Evolutionary conservation across 2,113 vertebrate genomes (phyloP).

Genomic region (Albula goreensis): DNA sequence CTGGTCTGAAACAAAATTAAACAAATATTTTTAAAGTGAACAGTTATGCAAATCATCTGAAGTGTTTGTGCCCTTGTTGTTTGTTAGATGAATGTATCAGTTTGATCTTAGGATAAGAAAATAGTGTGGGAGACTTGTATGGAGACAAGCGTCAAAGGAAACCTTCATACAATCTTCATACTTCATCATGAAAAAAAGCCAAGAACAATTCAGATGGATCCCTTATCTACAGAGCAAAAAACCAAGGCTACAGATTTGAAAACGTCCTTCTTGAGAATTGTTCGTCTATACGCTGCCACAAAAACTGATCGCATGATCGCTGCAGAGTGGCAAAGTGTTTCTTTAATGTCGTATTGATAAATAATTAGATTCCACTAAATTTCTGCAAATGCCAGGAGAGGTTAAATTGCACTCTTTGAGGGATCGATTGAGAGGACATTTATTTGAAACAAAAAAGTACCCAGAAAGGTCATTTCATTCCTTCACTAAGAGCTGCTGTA

Average conservation of each 20-base stretch:
- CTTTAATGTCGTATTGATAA: conserved; percentile 18
- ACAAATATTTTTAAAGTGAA: no score
- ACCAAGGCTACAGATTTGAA: not conserved
- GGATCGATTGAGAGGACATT: not conserved
- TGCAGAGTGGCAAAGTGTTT: not conserved
- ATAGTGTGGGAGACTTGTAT: not conserved
- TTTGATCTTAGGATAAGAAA: not conserved
- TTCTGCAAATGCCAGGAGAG: not conserved
- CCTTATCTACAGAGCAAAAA: no score
- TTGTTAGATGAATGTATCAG: not conserved
- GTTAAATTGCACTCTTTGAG: not conserved
- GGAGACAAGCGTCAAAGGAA: no score
- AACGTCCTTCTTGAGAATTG: not conserved
- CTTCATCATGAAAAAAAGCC: not conserved
- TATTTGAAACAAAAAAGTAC: not conserved
- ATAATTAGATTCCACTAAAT: conserved; percentile 26
- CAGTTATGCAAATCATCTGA: no score
- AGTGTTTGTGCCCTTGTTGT: no score
- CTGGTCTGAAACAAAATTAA: no score
- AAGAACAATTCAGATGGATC: not conserved
- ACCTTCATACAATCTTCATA: no score
- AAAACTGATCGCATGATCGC: not conserved
- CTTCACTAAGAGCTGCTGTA: conserved; percentile 2
- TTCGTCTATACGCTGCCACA: not conserved
- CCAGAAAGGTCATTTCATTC: conserved; percentile 2